Conservation (phyloP, 2,797 vertebrate genomes). For the Calcarius lapponicus region DNA sequence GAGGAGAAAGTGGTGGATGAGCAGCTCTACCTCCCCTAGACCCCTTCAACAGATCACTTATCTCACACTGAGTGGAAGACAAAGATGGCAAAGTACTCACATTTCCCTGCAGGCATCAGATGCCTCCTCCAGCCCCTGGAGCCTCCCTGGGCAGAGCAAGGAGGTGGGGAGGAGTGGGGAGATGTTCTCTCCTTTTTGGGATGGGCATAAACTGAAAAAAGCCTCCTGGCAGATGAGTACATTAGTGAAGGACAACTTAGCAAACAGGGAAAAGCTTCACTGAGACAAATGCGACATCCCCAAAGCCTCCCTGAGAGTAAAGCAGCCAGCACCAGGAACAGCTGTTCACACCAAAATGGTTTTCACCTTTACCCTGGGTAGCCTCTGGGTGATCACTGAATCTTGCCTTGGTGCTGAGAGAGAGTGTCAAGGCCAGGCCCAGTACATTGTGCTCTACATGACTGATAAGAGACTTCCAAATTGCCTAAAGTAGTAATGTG, state of each 20-base stretch:
- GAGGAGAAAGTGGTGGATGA: neutral
- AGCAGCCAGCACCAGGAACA: slow-evolving; percentile 9
- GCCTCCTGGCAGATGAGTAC: slow-evolving; percentile 12
- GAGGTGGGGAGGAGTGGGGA: neutral
- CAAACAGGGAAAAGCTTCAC: slow-evolving; percentile 21
- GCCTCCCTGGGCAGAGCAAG: neutral
- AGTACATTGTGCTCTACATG: slow-evolving; percentile 39
- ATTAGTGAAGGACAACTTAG: slow-evolving; percentile 39
- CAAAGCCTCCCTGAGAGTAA: neutral
- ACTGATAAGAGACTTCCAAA: slow-evolving; percentile 48
- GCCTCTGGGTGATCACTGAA: slow-evolving; percentile 32
- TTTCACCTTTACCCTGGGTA: slow-evolving; percentile 43
- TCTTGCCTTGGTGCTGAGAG: neutral
- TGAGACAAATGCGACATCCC: slow-evolving; percentile 8
- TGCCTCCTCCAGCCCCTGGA: neutral
- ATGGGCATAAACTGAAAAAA: neutral
- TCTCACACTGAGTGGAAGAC: neutral
- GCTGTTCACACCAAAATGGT: slow-evolving; percentile 19
- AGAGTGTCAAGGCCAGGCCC: neutral
- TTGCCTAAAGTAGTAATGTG: slow-evolving; percentile 59
- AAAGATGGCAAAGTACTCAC: neutral
- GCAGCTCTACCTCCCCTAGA: neutral
- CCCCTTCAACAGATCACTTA: neutral
- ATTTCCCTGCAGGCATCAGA: neutral
- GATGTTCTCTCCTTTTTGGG: neutral